A percentile compares a stretch with the other conserved stretches of the same genome.
These are phyloP conservation scores for Apodemia duryi DNA, from an alignment of 2,888 invertebrate species.

Conservation along the genomic window DNA sequence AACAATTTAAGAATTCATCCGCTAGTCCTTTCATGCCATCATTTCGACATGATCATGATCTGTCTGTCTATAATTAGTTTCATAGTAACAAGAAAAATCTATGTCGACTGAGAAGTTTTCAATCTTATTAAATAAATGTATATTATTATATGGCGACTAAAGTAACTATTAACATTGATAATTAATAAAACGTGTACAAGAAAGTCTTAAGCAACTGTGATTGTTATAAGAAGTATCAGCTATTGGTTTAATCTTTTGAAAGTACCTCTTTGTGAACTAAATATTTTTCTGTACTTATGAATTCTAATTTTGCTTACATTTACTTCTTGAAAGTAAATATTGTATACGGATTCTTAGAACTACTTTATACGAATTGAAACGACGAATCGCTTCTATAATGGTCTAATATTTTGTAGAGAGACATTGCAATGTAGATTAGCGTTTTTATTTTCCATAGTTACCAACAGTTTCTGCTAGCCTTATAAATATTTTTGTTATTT, in stretches of 20 bases:
- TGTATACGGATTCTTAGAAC: slow-evolving; percentile 24
- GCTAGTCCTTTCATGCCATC: not conserved
- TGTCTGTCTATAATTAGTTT: not conserved
- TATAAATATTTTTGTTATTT: slow-evolving; percentile 56
- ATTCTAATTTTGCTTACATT: slow-evolving; percentile 16
- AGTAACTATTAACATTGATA: not conserved
- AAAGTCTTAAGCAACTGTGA: slow-evolving; percentile 27
- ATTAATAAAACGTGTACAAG: slow-evolving; percentile 22
- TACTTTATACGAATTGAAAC: slow-evolving; percentile 29
- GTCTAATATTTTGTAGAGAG: slow-evolving; percentile 54
- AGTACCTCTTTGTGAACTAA: slow-evolving; percentile 17
- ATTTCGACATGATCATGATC: not conserved
- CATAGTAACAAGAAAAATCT: not conserved
- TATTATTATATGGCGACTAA: not conserved
- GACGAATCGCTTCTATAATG: slow-evolving; percentile 43
- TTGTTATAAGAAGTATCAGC: slow-evolving; percentile 37
- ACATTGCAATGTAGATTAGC: slow-evolving; percentile 64
- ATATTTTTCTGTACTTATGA: slow-evolving; percentile 9
- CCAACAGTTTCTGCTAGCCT: slow-evolving; percentile 76
- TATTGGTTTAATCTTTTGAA: slow-evolving; percentile 49
- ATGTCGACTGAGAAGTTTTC: not conserved
- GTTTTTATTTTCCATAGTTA: slow-evolving; percentile 71
- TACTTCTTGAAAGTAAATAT: slow-evolving; percentile 21
- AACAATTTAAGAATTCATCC: not conserved
- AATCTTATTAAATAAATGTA: not conserved